These are phyloP conservation scores for Epinotia demarniana DNA, from an alignment of 2,888 invertebrate species.

Conservation along the genomic window DNA sequence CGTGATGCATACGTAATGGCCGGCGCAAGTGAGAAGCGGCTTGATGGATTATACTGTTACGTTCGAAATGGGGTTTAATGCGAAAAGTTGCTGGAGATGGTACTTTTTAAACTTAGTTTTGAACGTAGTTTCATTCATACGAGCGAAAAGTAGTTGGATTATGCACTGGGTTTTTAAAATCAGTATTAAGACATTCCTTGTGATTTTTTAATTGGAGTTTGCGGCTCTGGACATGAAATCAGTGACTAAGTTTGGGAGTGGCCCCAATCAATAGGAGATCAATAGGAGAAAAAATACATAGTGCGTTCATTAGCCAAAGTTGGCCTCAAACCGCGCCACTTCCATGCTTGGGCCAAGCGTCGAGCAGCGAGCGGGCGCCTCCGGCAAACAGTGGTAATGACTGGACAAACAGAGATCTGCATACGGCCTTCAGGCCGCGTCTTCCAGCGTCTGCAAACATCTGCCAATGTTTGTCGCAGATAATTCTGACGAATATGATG, in stretches of 20 bases:
- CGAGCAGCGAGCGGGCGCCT: conserved; percentile 51
- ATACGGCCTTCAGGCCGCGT: conserved; percentile 68
- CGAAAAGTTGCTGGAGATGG: conserved; percentile 28
- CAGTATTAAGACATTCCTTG: neutral
- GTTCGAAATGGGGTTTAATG: conserved; percentile 32
- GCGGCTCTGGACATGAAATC: neutral
- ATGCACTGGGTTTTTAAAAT: neutral
- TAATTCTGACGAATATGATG: neutral
- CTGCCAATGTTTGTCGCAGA: neutral
- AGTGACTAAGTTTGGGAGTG: no score
- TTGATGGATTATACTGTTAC: conserved; percentile 38
- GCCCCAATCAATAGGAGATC: no score
- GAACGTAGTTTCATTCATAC: conserved; percentile 10
- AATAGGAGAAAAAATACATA: neutral
- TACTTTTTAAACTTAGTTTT: conserved; percentile 24
- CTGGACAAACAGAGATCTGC: conserved; percentile 86
- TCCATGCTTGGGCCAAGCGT: conserved; percentile 42
- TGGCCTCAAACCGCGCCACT: conserved; percentile 2
- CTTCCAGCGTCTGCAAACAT: conserved; percentile 45
- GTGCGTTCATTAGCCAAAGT: neutral
- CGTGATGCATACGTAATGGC: conserved; percentile 76
- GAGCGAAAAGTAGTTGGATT: neutral
- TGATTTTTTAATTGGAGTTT: neutral
- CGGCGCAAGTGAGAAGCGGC: conserved; percentile 54
- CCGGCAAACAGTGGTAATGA: conserved; percentile 80